Evolutionary conservation across 2,888 invertebrate species (phyloP).

Genomic region (Hyalella azteca): DNA sequence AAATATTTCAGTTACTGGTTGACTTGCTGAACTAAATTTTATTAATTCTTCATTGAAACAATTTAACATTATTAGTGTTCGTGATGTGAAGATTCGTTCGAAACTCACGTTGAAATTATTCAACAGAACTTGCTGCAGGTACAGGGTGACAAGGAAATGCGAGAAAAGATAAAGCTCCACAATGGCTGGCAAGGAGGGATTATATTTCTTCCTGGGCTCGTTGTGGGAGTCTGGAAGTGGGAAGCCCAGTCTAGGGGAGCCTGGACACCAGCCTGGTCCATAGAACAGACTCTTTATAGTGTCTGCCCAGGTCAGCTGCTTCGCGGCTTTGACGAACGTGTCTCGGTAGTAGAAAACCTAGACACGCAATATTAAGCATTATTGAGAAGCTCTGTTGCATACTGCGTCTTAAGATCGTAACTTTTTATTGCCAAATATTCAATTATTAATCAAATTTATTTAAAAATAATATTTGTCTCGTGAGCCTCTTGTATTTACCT

Average conservation of each 20-base stretch:
- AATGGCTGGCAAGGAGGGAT: constrained; percentile 72
- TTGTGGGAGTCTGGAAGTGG: constrained; percentile 17
- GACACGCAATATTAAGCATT: no score
- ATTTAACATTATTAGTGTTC: no score
- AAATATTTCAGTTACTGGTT: no score
- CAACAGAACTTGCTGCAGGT: constrained; percentile 45
- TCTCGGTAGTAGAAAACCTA: constrained; percentile 52
- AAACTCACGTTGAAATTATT: constrained; percentile 42
- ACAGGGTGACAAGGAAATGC: constrained; percentile 72
- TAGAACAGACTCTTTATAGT: constrained; percentile 52
- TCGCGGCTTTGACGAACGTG: constrained; percentile 42
- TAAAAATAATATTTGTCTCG: background rate
- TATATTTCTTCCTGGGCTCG: constrained; percentile 67
- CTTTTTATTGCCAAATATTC: background rate
- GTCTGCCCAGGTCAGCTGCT: constrained; percentile 49
- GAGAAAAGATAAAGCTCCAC: constrained; percentile 72
- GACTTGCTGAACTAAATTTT: no score
- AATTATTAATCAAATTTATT: background rate
- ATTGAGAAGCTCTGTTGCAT: no score
- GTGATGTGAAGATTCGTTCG: no score
- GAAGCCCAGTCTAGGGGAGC: constrained; percentile 49
- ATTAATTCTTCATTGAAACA: no score
- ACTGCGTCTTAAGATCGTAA: background rate
- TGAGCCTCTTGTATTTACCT: no score
- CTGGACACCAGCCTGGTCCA: constrained; percentile 57